Evolutionary conservation across 2,888 invertebrate species (phyloP).

Genomic region (Cephus rjabovi): DNA sequence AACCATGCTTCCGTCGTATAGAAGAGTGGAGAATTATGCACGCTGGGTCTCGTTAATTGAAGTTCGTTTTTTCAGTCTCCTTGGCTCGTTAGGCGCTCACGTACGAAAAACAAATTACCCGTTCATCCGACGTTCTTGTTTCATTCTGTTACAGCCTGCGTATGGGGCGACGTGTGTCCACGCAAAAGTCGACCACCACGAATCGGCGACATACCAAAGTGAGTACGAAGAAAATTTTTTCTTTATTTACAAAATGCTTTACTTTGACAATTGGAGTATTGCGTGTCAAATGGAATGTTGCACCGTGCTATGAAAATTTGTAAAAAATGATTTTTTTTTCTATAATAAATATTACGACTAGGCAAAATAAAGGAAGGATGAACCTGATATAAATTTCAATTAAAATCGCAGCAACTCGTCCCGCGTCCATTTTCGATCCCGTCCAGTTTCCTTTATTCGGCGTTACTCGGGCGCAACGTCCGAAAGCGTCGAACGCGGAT

Average conservation of each 20-base stretch:
- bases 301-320: background rate
- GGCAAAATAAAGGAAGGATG: background rate
- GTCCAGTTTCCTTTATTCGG: background rate
- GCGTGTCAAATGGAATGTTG: background rate
- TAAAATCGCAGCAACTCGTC: background rate
- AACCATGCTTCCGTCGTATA: background rate
- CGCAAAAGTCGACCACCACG: constrained; percentile 55
- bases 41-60: background rate
- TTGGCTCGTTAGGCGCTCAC: background rate
- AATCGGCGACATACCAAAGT: constrained; percentile 59
- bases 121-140: background rate
- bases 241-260: no score
- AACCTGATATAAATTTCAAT: background rate
- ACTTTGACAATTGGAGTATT: background rate
- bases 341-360: background rate
- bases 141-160: constrained; percentile 47
- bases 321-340: background rate
- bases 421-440: background rate
- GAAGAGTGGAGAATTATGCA: background rate
- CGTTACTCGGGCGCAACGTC: background rate
- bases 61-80: background rate
- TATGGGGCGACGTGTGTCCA: constrained; percentile 48
- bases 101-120: background rate
- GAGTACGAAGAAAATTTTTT: constrained; percentile 22
- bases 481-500: background rate